These are phyloP conservation scores for Willowsia nigromaculata DNA, from an alignment of 2,888 invertebrate genomes.

Conservation along the genomic window DNA sequence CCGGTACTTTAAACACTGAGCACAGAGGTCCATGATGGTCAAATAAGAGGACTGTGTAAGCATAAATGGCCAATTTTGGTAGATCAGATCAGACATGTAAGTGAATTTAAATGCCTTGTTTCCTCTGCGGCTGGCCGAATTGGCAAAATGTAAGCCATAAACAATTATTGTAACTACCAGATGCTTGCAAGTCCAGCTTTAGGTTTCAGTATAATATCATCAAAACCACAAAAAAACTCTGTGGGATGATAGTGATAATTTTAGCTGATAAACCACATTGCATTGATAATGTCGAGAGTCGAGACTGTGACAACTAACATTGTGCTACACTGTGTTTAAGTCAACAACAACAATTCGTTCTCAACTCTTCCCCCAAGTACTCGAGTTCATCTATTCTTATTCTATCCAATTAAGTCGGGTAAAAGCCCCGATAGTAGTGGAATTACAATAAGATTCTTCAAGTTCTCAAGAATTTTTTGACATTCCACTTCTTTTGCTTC, in stretches of 20 bases:
- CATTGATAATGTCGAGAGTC: constrained; percentile 31
- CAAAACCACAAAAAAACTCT: background rate
- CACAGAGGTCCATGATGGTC: background rate
- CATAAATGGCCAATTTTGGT: too few relatives aligned
- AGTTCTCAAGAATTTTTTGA: background rate
- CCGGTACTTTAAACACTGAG: background rate
- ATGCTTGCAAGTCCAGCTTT: background rate
- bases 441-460: background rate
- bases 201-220: too few relatives aligned
- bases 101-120: background rate
- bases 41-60: background rate
- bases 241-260: background rate
- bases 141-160: background rate
- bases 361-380: too few relatives aligned
- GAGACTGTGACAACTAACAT: constrained; percentile 60
- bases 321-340: background rate
- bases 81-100: background rate
- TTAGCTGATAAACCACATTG: constrained; percentile 31
- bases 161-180: background rate
- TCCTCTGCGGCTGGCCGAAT: too few relatives aligned
- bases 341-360: too few relatives aligned
- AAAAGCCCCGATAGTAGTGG: background rate
- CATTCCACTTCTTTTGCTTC: background rate
- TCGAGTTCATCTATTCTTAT: background rate
- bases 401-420: too few relatives aligned